Evolutionary conservation across 2,113 vertebrate genomes (phyloP), one percentile per base, ranked within the genome.

Genomic region (Tenrec ecaudatus): DNA sequence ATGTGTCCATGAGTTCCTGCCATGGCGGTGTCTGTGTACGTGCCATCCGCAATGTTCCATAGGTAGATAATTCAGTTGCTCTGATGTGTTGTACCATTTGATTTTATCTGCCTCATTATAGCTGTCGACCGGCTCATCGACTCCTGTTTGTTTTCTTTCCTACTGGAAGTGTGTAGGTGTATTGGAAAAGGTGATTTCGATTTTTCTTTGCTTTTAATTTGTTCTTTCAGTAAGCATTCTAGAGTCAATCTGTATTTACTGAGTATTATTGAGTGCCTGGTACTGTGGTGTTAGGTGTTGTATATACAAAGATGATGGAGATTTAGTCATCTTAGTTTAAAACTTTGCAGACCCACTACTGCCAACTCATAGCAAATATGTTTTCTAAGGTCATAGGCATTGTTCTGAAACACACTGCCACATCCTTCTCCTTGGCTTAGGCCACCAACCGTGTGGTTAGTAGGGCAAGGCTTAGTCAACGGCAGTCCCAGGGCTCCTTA

Each of bases 91-190:
- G 31, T 83, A 75, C 7, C 73, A 60, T 53, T 92, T 57, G n/a
- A 75, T 93, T 81, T 88, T 84, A 69, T 77, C 23, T 58, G 25
- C 62, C n/a, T 82, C 77, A 69, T 29, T 85, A n/a, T 47, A 82
- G 75, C 62, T 75, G 23, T 92, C 83, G 66, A 43, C 58, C 80
- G 69, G 60, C 64, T 81, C 62, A 6, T 71, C 0, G 9, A 62
- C 36, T 36, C 57, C 14, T 22, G 71, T 71, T 71, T 12, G 36
- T 89, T 95, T 95, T 57, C 38, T 96, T 93, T 87, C 73, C n/a
- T 64, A 36, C 60, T 77, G 73, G 73, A 68, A 80, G 31, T 75
- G 36, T 82, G 25, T 75, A 83, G 33, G 31, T 84, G 8, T 89
- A 36, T 64, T 71, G 73, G 80, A n/a, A 79, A 62, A 86, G 14